Conservation (phyloP, 2,888 invertebrate genomes). For the Mesorhabditis sp. region DNA sequence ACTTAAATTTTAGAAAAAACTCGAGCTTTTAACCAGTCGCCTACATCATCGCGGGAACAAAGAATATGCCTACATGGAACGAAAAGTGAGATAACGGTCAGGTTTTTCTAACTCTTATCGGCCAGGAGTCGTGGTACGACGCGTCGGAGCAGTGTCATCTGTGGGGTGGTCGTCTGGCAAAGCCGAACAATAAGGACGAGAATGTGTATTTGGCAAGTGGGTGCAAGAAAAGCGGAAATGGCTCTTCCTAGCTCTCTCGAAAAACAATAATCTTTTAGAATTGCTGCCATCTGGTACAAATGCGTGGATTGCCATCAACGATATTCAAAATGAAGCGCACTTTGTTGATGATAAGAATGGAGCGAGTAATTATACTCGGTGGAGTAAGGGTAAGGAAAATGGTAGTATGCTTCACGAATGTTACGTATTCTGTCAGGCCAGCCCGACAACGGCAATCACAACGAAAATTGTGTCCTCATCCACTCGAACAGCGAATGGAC, state of each 20-base stretch:
- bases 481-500: slow-evolving; percentile 2
- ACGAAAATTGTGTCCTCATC: neutral
- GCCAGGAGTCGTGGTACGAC: neutral
- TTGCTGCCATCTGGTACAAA: neutral
- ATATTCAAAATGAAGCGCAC: neutral
- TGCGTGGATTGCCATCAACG: neutral
- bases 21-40: neutral
- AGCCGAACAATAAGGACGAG: neutral
- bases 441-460: slow-evolving; percentile 1
- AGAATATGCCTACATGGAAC: neutral
- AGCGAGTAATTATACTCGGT: neutral
- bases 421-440: neutral
- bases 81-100: neutral
- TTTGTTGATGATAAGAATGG: neutral
- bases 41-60: neutral
- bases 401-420: neutral
- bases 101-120: neutral
- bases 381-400: neutral
- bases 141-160: slow-evolving; percentile 4
- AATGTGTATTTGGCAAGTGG: neutral
- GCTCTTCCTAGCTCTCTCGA: too few relatives aligned
- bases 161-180: neutral
- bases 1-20: neutral
- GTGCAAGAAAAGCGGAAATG: neutral
- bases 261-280: neutral